Conservation (phyloP, 2,797 vertebrate genomes). For the Manis javanica region DNA sequence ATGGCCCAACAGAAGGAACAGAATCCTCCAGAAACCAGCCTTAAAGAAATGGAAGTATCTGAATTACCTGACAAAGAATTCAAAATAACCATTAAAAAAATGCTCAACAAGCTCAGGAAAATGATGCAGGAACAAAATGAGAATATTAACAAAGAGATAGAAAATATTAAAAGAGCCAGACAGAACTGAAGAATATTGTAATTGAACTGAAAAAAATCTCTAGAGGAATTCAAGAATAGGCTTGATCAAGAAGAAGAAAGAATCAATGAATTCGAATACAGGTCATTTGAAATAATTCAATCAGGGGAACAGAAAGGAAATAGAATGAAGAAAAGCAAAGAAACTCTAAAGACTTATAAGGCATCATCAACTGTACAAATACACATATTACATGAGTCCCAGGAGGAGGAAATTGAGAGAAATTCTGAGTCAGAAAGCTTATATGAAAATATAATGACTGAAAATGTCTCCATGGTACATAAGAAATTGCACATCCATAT, state of each 20-base stretch:
- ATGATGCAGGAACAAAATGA: not conserved
- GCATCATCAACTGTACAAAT: not conserved
- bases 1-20: not conserved
- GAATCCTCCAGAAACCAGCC: not conserved
- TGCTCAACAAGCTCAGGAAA: not conserved
- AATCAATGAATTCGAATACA: not conserved
- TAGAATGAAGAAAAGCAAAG: not conserved
- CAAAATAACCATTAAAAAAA: not conserved
- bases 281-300: not conserved
- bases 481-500: not conserved
- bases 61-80: not conserved
- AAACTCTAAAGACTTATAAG: not conserved
- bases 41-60: not conserved
- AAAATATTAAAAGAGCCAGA: not conserved
- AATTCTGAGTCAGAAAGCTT: not conserved
- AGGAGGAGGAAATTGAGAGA: not conserved
- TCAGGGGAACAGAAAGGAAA: not conserved
- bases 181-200: not conserved
- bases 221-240: not conserved
- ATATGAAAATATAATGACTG: not conserved
- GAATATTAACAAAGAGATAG: not conserved
- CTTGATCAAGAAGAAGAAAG: not conserved
- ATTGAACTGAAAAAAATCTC: not conserved
- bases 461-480: not conserved
- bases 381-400: not conserved